Evolutionary conservation across 2,113 vertebrate species (phyloP).

Genomic region (Cygnus atratus): DNA sequence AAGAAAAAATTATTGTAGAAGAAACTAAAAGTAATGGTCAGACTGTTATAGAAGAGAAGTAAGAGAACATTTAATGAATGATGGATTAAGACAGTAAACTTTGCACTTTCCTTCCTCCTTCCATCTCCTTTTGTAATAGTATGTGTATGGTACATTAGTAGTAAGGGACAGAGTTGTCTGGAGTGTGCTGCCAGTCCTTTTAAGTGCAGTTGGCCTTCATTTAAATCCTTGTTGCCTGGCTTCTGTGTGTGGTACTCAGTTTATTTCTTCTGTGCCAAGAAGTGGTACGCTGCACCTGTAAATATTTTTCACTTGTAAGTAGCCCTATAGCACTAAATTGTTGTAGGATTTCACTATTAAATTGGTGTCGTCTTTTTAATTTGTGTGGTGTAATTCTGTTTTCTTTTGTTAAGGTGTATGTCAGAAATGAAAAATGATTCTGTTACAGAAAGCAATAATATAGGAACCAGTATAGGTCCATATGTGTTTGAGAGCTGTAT

Average conservation of each 20-base stretch:
- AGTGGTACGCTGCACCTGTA: neutral
- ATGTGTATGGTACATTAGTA: neutral
- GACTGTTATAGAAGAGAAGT: slow-evolving; percentile 92
- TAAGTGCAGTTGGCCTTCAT: neutral
- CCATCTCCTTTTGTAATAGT: neutral
- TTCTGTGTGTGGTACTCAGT: neutral
- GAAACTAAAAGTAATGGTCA: slow-evolving; percentile 93
- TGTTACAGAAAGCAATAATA: neutral
- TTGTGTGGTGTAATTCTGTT: fast-evolving
- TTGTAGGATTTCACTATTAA: neutral
- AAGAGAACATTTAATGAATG: slow-evolving; percentile 71
- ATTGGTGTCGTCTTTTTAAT: neutral
- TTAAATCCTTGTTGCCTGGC: neutral
- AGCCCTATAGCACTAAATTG: neutral
- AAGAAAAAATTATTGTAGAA: slow-evolving; percentile 90
- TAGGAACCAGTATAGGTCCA: fast-evolving
- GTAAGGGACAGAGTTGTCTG: neutral
- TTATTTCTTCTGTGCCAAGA: neutral
- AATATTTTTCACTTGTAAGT: neutral
- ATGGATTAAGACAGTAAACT: slow-evolving; percentile 36
- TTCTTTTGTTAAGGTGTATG: neutral
- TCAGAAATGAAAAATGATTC: neutral
- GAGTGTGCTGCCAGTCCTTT: neutral
- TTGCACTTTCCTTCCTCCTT: neutral
- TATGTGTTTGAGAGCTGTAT: neutral